Conservation (phyloP, 1,140 invertebrate species). For the Zophobas atratus region DNA sequence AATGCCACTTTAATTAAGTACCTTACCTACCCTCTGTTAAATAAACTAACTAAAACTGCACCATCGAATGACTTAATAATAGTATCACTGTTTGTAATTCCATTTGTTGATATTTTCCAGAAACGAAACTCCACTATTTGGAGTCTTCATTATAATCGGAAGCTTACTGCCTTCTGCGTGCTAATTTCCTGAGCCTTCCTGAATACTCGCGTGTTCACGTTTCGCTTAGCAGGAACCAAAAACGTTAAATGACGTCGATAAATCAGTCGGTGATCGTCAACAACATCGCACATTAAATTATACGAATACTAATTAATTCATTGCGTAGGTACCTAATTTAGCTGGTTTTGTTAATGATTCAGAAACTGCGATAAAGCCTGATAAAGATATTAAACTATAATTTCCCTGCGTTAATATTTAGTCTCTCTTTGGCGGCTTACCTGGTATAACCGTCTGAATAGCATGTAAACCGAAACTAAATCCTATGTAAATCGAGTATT, state of each 20-base stretch:
- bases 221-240: slow-evolving; percentile 14
- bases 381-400: slow-evolving; percentile 18
- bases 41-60: slow-evolving; percentile 9
- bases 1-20: slow-evolving; percentile 11
- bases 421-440: background rate
- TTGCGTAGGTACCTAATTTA: slow-evolving; percentile 25
- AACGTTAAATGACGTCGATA: slow-evolving; percentile 32
- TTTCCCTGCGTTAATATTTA: slow-evolving; percentile 6
- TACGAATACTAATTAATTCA: slow-evolving; percentile 33
- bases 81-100: slow-evolving; percentile 4
- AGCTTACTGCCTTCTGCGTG: slow-evolving; percentile 13
- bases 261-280: slow-evolving; percentile 12
- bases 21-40: background rate
- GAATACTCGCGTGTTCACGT: slow-evolving; percentile 24
- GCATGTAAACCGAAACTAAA: background rate
- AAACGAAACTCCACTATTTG: background rate
- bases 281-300: slow-evolving; percentile 25
- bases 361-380: slow-evolving; percentile 29
- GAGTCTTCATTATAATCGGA: background rate
- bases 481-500: background rate
- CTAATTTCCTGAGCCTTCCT: slow-evolving; percentile 7
- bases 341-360: slow-evolving; percentile 33
- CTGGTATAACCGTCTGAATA: background rate
- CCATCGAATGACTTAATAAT: background rate
- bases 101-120: slow-evolving; percentile 13